A percentile compares a stretch with the other conserved stretches of the same genome.
These are phyloP conservation scores for Volucella inflata DNA, from an alignment of 2,888 invertebrate genomes.

Conservation along the genomic window DNA sequence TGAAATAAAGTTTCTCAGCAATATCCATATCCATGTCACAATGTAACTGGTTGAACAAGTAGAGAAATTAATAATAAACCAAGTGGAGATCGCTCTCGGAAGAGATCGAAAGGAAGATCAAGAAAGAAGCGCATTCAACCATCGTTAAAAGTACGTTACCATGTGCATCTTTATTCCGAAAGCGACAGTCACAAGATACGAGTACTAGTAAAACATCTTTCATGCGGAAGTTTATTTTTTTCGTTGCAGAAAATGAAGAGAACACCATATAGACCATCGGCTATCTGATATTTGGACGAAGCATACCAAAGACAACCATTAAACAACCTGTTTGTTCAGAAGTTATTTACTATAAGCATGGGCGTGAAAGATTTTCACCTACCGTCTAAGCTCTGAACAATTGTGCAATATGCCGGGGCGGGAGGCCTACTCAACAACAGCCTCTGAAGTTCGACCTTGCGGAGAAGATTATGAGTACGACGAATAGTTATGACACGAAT, in stretches of 20 bases:
- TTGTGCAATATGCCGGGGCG: not conserved
- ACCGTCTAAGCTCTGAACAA: not conserved
- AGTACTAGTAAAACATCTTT: not conserved
- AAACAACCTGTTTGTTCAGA: not conserved
- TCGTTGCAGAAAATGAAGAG: not conserved
- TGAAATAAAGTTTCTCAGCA: not conserved
- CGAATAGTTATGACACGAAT: constrained; percentile 9
- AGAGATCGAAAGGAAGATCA: constrained; percentile 35
- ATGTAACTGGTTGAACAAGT: constrained; percentile 20
- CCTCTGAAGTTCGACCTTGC: constrained; percentile 32
- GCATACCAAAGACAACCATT: not conserved
- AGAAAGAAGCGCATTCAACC: not conserved
- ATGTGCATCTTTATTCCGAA: constrained; percentile 2
- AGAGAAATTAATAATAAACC: constrained; percentile 24
- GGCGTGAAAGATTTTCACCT: constrained; percentile 13
- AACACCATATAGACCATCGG: not conserved
- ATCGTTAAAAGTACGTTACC: not conserved
- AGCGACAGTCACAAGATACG: not conserved
- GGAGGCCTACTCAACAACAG: not conserved
- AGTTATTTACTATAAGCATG: not conserved
- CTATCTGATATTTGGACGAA: not conserved
- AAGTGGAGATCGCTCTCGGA: not conserved
- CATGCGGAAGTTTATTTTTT: constrained; percentile 25
- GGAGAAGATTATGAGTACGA: not conserved
- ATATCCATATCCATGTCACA: constrained; percentile 1